These are phyloP conservation scores for Ectobius pallidus DNA, from an alignment of 2,888 invertebrate species.

Conservation along the genomic window DNA sequence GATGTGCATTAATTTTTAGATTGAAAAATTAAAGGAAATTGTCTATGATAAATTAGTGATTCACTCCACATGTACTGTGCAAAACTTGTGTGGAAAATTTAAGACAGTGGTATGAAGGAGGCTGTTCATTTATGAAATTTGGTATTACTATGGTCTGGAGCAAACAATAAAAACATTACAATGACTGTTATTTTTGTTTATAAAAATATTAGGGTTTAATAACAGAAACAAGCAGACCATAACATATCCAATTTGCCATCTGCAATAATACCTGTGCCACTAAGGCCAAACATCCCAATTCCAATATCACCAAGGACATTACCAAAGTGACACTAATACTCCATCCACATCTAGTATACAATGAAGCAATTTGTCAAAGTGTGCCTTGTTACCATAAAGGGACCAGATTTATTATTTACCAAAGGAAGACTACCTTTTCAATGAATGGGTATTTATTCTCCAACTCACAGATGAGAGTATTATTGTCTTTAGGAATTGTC, in stretches of 20 bases:
- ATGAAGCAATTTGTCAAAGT: too few relatives aligned
- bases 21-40: too few relatives aligned
- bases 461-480: too few relatives aligned
- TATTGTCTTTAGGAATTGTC: too few relatives aligned
- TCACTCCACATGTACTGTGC: slow-evolving; percentile 36
- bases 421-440: too few relatives aligned
- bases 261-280: slow-evolving; percentile 33
- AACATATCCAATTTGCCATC: slow-evolving; percentile 38
- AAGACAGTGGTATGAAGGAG: slow-evolving; percentile 38
- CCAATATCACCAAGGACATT: slow-evolving; percentile 30
- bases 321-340: neutral
- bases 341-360: too few relatives aligned
- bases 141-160: slow-evolving; percentile 40
- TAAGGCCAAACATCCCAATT: slow-evolving; percentile 31
- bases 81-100: slow-evolving; percentile 38
- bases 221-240: slow-evolving; percentile 35
- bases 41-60: too few relatives aligned
- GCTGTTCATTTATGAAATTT: slow-evolving; percentile 34
- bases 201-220: slow-evolving; percentile 35
- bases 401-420: too few relatives aligned
- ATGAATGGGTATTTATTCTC: too few relatives aligned
- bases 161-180: slow-evolving; percentile 40
- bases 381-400: too few relatives aligned
- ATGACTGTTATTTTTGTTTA: slow-evolving; percentile 41
- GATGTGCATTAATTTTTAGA: too few relatives aligned